These are phyloP conservation scores for Anableps anableps DNA, from an alignment of 2,797 vertebrate species.

Conservation along the genomic window DNA sequence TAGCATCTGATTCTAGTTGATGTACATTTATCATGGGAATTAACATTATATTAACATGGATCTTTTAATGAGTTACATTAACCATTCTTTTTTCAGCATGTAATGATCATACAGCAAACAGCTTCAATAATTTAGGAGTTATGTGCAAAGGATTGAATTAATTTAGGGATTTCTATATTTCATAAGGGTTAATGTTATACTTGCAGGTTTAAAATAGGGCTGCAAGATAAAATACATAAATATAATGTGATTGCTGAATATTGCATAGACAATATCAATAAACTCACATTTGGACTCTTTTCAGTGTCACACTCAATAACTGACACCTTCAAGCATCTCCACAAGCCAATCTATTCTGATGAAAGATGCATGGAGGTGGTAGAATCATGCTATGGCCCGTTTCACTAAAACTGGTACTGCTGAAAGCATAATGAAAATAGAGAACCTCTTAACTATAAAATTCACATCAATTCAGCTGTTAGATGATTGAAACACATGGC, in stretches of 20 bases:
- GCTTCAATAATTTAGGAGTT: not conserved
- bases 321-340: not conserved
- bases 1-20: not conserved
- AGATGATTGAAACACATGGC: not conserved
- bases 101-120: not conserved
- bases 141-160: not conserved
- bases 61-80: not conserved
- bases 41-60: not conserved
- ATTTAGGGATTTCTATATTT: not conserved
- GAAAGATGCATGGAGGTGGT: not conserved
- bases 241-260: not conserved
- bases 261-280: not conserved
- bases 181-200: not conserved
- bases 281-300: not conserved
- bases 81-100: not conserved
- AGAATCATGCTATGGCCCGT: not conserved
- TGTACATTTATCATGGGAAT: not conserved
- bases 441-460: not conserved
- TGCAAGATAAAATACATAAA: not conserved
- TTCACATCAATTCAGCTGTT: not conserved
- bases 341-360: not conserved
- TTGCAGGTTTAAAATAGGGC: not conserved
- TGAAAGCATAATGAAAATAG: not conserved
- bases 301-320: not conserved
- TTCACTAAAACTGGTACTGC: not conserved